A percentile compares a stretch with the other conserved stretches of the same genome.
Evolutionary conservation across 2,113 vertebrate species (phyloP).

Genomic region (Rynchops niger): DNA sequence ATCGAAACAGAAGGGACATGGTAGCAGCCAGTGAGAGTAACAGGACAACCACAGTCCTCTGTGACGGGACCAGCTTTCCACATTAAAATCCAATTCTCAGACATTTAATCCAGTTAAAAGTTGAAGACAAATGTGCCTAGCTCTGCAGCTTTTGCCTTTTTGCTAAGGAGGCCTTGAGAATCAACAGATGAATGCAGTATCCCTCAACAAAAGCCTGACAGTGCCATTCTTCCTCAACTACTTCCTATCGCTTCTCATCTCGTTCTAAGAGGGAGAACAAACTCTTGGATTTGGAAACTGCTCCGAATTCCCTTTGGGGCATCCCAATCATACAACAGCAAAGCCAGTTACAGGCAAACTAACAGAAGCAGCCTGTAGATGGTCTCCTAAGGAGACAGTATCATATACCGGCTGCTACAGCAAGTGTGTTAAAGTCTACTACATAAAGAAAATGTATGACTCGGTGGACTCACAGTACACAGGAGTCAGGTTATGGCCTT

Average conservation of each 20-base stretch:
- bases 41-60: neutral
- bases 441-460: fast-evolving
- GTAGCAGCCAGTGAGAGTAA: neutral
- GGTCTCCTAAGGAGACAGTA: neutral
- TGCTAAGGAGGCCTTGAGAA: neutral
- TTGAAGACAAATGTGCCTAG: neutral
- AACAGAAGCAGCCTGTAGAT: neutral
- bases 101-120: neutral
- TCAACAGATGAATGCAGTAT: neutral
- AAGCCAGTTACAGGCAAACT: neutral
- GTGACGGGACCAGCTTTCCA: neutral
- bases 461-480: neutral
- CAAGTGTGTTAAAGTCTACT: neutral
- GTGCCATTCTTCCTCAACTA: neutral
- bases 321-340: neutral
- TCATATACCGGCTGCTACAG: neutral
- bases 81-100: neutral
- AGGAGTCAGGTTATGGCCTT: neutral
- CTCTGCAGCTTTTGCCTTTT: neutral
- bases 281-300: neutral
- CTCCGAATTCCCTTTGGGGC: neutral
- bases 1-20: neutral
- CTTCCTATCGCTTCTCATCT: neutral
- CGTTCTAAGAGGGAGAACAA: neutral
- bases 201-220: neutral